phyloP scores from a whole-genome alignment of 2,797 vertebrate genomes.

The Eptatretus atami region DNA sequence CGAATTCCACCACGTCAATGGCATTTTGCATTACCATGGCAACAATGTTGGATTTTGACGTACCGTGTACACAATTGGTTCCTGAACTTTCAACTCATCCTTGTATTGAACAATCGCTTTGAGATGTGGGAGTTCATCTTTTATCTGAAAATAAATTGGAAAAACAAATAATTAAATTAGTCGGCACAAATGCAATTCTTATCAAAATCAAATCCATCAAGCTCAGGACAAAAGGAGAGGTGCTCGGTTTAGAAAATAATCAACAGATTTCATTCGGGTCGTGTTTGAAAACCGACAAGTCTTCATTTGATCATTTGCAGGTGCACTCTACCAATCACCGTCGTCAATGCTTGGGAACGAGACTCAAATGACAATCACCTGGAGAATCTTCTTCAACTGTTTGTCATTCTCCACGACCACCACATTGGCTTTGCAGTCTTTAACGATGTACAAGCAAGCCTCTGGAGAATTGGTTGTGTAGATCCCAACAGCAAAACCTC shows the following conservation, averaged over 20 bases:
- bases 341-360: neutral
- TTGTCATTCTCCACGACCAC: constrained; percentile 28
- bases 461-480: constrained; percentile 28
- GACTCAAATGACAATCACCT: constrained; percentile 14
- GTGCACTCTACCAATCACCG: neutral
- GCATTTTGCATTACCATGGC: no score
- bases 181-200: neutral
- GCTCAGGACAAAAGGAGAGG: neutral
- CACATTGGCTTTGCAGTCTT: constrained; percentile 21
- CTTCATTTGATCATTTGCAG: no score
- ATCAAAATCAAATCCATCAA: constrained; percentile 2
- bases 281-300: no score
- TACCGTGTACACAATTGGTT: constrained; percentile 20
- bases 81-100: constrained; percentile 19
- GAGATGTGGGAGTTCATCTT: constrained; percentile 23
- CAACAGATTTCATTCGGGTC: no score
- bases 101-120: constrained; percentile 34
- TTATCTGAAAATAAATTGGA: constrained; percentile 15
- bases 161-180: neutral
- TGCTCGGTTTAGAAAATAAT: neutral
- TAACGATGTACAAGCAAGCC: constrained; percentile 25
- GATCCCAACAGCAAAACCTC: constrained; percentile 25
- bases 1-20: no score
- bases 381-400: constrained; percentile 27
- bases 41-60: neutral